phyloP scores from a whole-genome alignment of 2,797 vertebrate species.

The Channa striata region DNA sequence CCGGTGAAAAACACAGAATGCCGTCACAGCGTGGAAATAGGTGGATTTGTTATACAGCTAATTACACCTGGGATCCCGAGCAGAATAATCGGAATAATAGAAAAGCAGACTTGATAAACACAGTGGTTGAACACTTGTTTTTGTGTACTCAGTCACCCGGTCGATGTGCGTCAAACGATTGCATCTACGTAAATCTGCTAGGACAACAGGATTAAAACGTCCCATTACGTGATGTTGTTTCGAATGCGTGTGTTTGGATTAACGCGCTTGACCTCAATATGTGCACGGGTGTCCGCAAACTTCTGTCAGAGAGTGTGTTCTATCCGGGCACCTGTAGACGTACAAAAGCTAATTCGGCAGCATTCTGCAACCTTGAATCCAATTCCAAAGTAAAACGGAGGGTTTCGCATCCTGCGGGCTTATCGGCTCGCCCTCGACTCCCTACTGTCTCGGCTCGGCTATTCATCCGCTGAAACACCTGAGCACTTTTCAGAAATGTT shows the following conservation, averaged over 20 bases:
- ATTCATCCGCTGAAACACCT: constrained; percentile 56
- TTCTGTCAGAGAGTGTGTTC: background rate
- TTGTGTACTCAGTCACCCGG: constrained; percentile 34
- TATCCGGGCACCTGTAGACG: background rate
- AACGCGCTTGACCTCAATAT: constrained; percentile 15
- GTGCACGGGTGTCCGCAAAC: background rate
- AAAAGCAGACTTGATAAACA: constrained; percentile 66
- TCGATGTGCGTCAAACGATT: constrained; percentile 49
- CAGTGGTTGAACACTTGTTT: constrained; percentile 45
- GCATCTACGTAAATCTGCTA: constrained; percentile 50
- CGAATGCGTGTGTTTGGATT: constrained; percentile 18
- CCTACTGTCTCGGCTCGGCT: constrained; percentile 26
- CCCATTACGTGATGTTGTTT: constrained; percentile 14
- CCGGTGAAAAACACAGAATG: constrained; percentile 31
- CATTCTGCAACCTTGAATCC: background rate
- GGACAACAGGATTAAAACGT: constrained; percentile 57
- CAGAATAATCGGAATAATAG: constrained; percentile 72
- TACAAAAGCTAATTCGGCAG: background rate
- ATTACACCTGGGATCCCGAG: constrained; percentile 65
- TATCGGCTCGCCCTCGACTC: constrained; percentile 40
- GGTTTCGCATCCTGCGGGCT: background rate
- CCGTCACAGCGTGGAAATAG: constrained; percentile 33
- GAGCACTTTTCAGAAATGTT: constrained; percentile 46
- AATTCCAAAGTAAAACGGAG: background rate
- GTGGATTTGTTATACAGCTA: constrained; percentile 65